Base-by-base conservation (phyloP, 1,140 invertebrate species). In the Dendrolimus punctatus region DNA sequence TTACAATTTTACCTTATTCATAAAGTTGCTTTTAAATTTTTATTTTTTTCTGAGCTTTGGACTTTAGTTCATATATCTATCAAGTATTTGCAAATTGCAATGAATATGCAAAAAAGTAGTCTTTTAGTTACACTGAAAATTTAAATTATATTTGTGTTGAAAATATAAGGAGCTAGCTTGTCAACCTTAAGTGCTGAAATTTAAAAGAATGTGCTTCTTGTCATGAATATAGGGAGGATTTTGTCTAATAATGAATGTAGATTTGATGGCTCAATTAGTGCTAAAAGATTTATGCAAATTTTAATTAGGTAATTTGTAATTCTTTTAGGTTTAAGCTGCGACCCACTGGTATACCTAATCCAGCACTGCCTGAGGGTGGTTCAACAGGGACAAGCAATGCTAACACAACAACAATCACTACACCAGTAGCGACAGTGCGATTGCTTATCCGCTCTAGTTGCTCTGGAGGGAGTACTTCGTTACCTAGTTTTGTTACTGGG, bases 341-440 rank as follows among this genome's bases (percentile, higher is more conserved):
- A 6, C 76, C 76, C 23, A 83, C 71, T 69, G 74, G 78, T 8
- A 82, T 83, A 57, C 77, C 82, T 3, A 85, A 83, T 59, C 78
- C 82, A 39, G 79, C 82, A 36, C 60, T 85, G 57, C 82, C 82
- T 36, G 82, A 85, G 66, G 80, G 80, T 60, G 82, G 80, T 5
- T 67, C 88, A 45, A 66, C 76, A 83, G 83, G 90, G 67, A 62
- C 74, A 60, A 64, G 64, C 67, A 87, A 55, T 83, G 73, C 76
- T 66, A 90, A 85, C 47, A 88, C 71, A 52, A 66, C 80, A 5
- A 55, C 70, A 7, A 74, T 73, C 40, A 61, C 71, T 47, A 76
- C 69, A 9, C 73, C 75, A 23, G 56, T 65, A 6, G 64, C 74
- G 42, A 73, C 74, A 54, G 65, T 85, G 5, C 64, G 68, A 36